Conservation (phyloP, 2,113 vertebrate genomes). For the Emydocephalus ijimae region DNA sequence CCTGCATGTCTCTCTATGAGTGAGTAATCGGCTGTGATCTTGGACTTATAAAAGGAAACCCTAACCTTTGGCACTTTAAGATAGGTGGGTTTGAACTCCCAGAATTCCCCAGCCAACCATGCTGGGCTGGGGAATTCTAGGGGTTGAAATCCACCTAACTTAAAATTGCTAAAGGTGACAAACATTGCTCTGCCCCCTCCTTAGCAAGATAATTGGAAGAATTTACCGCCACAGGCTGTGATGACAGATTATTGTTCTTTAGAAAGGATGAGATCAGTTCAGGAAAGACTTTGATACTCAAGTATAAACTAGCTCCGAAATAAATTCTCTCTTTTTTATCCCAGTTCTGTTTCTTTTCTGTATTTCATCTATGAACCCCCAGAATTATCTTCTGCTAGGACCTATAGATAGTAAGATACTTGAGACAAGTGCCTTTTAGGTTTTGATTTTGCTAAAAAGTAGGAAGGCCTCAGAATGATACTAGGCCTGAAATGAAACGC, state of each 20-base stretch:
- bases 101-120: neutral
- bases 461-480: too few relatives aligned
- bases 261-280: neutral
- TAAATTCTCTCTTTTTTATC: neutral
- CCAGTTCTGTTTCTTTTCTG: neutral
- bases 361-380: neutral
- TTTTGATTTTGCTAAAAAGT: too few relatives aligned
- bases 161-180: neutral
- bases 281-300: neutral
- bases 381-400: neutral
- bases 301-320: neutral
- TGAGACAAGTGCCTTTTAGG: neutral
- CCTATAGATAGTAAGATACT: neutral
- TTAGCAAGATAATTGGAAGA: neutral
- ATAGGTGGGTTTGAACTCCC: neutral
- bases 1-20: neutral
- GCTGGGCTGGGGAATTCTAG: neutral
- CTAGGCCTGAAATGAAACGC: too few relatives aligned
- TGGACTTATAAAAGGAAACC: neutral
- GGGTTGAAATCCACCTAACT: neutral
- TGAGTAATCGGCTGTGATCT: neutral
- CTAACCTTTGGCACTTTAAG: neutral
- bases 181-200: neutral
- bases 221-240: neutral
- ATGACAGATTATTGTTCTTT: neutral